A percentile compares a stretch with the other conserved stretches of the same genome.
Evolutionary conservation across 2,113 vertebrate species (phyloP).

Genomic region (Oxyura jamaicensis): DNA sequence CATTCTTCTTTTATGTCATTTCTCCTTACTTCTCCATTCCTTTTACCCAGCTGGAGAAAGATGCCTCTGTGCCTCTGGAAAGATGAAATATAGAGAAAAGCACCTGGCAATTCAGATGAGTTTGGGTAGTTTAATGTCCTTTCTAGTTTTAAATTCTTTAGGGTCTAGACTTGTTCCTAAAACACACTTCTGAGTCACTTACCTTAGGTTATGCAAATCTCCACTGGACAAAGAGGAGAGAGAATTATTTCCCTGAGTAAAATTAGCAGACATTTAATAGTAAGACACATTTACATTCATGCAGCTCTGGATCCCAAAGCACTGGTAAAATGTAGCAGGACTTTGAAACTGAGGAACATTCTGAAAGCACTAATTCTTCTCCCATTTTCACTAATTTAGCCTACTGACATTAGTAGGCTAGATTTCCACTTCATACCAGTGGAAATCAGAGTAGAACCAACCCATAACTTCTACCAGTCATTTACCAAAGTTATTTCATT

Average conservation of each 20-base stretch:
- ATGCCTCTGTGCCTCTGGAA: not conserved
- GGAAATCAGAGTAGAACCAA: not conserved
- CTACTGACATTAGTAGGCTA: not conserved
- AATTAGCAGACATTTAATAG: conserved; percentile 28
- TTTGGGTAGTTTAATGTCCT: not conserved
- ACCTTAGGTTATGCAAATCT: conserved; percentile 43
- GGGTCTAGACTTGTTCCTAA: not conserved
- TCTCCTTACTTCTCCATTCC: too few relatives aligned
- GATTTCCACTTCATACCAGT: not conserved
- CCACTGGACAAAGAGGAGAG: conserved; percentile 13
- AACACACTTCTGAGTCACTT: conserved; percentile 38
- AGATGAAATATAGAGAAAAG: not conserved
- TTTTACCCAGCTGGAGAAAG: not conserved
- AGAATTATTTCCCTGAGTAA: conserved; percentile 55
- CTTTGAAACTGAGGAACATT: not conserved
- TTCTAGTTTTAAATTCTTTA: conserved; percentile 21
- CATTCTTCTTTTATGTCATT: conserved; percentile 35
- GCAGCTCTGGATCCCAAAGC: not conserved
- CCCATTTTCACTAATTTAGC: not conserved
- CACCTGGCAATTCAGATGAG: not conserved
- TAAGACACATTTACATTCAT: not conserved
- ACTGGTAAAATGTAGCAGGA: not conserved
- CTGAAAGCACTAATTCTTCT: not conserved
- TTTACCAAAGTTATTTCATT: not conserved
- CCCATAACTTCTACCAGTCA: not conserved